A percentile compares a stretch with the other conserved stretches of the same genome.
Conservation (phyloP, 2,113 vertebrate genomes). For the Tonatia bakeri region DNA sequence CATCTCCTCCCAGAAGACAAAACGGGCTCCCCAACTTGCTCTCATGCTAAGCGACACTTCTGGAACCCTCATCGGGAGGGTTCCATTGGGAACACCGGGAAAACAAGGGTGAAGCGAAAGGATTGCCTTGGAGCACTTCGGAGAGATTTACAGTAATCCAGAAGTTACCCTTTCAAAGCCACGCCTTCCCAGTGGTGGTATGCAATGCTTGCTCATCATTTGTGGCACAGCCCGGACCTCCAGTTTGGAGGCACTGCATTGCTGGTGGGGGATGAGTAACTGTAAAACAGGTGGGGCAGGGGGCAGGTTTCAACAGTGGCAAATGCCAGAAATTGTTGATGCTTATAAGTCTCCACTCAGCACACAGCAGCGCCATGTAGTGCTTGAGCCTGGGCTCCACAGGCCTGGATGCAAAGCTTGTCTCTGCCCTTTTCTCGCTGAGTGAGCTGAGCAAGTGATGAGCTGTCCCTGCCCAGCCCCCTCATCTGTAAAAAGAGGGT, state of each 20-base stretch:
- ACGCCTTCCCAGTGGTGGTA: background rate
- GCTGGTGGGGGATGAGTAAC: background rate
- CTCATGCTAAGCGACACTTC: background rate
- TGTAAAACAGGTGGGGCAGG: background rate
- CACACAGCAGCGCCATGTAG: background rate
- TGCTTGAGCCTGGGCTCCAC: accelerated
- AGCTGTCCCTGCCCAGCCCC: background rate
- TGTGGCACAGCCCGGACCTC: background rate
- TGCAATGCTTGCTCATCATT: background rate
- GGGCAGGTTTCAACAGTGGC: background rate
- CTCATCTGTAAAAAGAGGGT: background rate
- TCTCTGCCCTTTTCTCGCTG: background rate
- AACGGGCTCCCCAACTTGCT: background rate
- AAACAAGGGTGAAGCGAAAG: background rate
- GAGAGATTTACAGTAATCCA: background rate
- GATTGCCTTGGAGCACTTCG: background rate
- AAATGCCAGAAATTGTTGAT: background rate
- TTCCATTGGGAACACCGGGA: background rate
- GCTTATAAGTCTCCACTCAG: no score
- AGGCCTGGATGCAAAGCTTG: background rate
- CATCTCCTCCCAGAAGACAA: background rate
- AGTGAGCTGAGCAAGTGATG: background rate
- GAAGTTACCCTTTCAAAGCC: background rate
- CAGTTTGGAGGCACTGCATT: background rate
- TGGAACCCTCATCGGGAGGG: background rate